Evolutionary conservation across 2,888 invertebrate species (phyloP), one percentile per base, ranked within the genome.

Genomic region (Julus scanicus): DNA sequence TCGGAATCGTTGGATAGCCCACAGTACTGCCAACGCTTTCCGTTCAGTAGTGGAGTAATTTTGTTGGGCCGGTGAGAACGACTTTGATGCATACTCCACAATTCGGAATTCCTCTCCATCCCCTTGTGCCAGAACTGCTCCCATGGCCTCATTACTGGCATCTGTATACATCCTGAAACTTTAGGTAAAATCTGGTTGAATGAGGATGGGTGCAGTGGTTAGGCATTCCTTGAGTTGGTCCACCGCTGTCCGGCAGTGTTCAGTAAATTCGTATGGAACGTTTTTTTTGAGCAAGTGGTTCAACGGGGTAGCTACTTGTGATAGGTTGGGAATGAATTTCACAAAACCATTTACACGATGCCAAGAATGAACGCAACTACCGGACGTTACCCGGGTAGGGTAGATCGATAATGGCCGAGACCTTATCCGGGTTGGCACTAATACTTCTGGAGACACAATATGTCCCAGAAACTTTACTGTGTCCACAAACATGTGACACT

Each of bases 11-110:
- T 89, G 83, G 0, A 90, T 88, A 4, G 89, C 90, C 49, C 71
- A 90, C 11, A 91, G 84, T 29, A 91, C 89, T 2, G 89, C 91
- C 0, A 90, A 53, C 0, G 86, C 90, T 89, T 91, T 91, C 71
- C 89, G 89, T 87, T 91, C 91, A 0, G 89, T 90, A 5, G 90
- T 90, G 0, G 90, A 80, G 71, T 91, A 91, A 17, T 89, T 90
- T 44, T 63, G 71, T 71, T 91, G 90, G 2, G 89, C 88, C 53
- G 8, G 11, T 1, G 87, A 89, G 40, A 91, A 89, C 0, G 89
- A 9, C 11, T 89, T 86, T 6, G 89, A 89, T 0, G 89, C 89
- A 84, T 90, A 90, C 0, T 89, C 88, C 15, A 91, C 89, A 1
- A 86, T 20, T 1, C 49, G 1, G 15, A 48, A 40, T 49, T 37